phyloP scores from a whole-genome alignment of 1,140 invertebrate genomes.

The Andricus grossulariae region DNA sequence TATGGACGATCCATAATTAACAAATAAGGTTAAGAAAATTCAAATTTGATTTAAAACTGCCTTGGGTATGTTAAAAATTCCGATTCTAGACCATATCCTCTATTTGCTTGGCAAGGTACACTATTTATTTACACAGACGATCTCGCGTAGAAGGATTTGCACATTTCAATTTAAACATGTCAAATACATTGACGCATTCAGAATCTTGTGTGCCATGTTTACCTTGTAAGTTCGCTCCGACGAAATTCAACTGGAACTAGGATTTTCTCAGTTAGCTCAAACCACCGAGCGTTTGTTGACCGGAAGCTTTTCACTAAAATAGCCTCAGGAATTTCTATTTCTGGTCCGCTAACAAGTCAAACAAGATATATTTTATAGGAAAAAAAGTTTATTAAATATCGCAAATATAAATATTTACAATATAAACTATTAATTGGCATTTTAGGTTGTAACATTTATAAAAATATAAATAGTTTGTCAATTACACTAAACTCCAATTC shows the following conservation, averaged over 20 bases:
- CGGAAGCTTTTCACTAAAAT: not conserved
- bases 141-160: not conserved
- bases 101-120: not conserved
- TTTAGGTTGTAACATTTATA: too few species aligned
- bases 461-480: too few species aligned
- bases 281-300: not conserved
- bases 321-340: not conserved
- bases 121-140: conserved; percentile 6
- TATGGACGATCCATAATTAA: too few species aligned
- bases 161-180: conserved; percentile 19
- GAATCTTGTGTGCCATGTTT: not conserved
- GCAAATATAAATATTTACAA: too few species aligned
- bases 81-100: not conserved
- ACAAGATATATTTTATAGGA: too few species aligned
- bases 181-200: conserved; percentile 9
- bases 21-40: too few species aligned
- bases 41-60: too few species aligned
- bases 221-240: not conserved
- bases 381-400: too few species aligned
- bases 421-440: too few species aligned
- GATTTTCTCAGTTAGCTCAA: not conserved
- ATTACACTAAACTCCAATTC: too few species aligned
- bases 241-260: conserved; percentile 18
- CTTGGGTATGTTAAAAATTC: not conserved
- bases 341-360: not conserved